Evolutionary conservation across 2,888 invertebrate genomes (phyloP).

Genomic region (Andrena camellia): DNA sequence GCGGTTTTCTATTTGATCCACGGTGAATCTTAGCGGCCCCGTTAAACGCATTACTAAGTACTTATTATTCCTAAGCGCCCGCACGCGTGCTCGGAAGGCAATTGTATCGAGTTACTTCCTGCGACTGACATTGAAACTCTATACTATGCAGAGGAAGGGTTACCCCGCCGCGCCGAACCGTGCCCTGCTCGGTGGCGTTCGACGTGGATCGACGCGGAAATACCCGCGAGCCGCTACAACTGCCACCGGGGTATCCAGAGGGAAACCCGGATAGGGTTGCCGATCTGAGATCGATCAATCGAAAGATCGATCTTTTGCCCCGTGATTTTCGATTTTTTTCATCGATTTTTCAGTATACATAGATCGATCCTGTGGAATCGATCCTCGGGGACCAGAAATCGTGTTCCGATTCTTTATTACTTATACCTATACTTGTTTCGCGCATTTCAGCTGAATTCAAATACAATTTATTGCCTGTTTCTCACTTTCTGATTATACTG

Average conservation of each 20-base stretch:
- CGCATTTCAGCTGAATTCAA: too few species aligned
- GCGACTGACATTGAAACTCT: slow-evolving; percentile 74
- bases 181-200: slow-evolving; percentile 31
- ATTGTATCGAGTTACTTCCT: slow-evolving; percentile 79
- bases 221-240: neutral
- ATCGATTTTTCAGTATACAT: too few species aligned
- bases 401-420: too few species aligned
- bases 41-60: slow-evolving; percentile 39
- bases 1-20: neutral
- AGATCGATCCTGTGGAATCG: too few species aligned
- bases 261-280: too few species aligned
- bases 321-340: too few species aligned
- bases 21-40: neutral
- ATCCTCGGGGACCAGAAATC: too few species aligned
- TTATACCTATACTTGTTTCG: too few species aligned
- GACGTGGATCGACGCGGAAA: slow-evolving; percentile 42
- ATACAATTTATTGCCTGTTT: too few species aligned
- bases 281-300: too few species aligned
- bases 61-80: slow-evolving; percentile 59
- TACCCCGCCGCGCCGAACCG: slow-evolving; percentile 61
- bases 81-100: slow-evolving; percentile 77
- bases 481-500: too few species aligned
- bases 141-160: slow-evolving; percentile 67
- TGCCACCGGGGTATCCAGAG: neutral
- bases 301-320: too few species aligned